Conservation (phyloP, 2,797 vertebrate species). For the Kryptopterus vitreolus region DNA sequence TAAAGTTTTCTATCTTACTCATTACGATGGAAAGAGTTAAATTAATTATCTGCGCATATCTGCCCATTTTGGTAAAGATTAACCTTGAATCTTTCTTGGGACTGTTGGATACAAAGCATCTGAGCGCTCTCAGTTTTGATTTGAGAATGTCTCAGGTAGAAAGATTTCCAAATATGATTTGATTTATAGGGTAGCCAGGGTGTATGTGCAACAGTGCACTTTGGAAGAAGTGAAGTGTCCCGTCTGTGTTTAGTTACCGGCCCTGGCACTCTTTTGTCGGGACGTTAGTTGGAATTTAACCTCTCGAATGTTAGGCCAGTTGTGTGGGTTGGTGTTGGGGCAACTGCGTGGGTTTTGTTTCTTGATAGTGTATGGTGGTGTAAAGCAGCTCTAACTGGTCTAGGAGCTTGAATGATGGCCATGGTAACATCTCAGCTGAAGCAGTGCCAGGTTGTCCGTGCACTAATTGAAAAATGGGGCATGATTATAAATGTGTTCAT, state of each 20-base stretch:
- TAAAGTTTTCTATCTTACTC: background rate
- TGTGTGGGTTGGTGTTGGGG: constrained; percentile 38
- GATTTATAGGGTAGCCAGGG: background rate
- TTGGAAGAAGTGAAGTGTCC: constrained; percentile 37
- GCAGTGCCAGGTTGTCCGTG: constrained; percentile 7
- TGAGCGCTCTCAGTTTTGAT: constrained; percentile 48
- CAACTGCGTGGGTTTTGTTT: constrained; percentile 35
- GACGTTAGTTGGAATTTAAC: constrained; percentile 40
- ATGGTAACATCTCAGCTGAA: background rate
- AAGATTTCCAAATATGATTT: constrained; percentile 27
- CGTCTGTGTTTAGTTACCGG: constrained; percentile 57
- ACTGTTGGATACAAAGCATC: constrained; percentile 54
- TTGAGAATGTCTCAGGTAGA: constrained; percentile 50
- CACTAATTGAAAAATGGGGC: background rate
- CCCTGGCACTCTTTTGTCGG: constrained; percentile 32
- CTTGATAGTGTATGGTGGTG: background rate
- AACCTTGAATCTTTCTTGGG: constrained; percentile 34
- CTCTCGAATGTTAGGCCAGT: constrained; percentile 1
- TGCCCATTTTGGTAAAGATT: background rate
- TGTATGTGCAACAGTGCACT: constrained; percentile 44
- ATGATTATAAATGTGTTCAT: background rate
- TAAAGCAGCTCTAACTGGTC: constrained; percentile 13
- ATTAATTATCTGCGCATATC: no score
- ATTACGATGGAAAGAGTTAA: background rate
- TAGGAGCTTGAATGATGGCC: background rate